Percentiles rank a stretch among this genome's conserved stretches.
Evolutionary conservation across 2,888 invertebrate species (phyloP).

Genomic region (Leptopilina myrica): DNA sequence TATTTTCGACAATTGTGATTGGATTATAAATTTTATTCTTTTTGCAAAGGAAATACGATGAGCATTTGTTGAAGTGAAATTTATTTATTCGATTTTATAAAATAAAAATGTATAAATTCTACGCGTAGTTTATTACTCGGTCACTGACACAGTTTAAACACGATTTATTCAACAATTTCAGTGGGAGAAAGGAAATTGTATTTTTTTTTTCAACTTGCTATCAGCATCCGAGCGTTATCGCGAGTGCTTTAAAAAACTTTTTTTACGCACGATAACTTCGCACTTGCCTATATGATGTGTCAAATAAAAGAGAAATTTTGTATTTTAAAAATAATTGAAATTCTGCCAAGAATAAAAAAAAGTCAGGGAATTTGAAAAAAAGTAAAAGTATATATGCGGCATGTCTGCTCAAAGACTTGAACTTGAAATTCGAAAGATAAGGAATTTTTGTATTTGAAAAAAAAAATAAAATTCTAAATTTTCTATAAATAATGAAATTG

Average conservation of each 20-base stretch:
- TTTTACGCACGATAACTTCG: constrained; percentile 8
- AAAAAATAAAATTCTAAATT: too few relatives aligned
- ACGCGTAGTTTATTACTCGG: constrained; percentile 25
- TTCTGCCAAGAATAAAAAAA: too few relatives aligned
- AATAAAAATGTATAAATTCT: background rate
- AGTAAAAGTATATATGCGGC: too few relatives aligned
- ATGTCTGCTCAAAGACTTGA: too few relatives aligned
- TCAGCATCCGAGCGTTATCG: constrained; percentile 28
- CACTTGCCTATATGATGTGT: background rate
- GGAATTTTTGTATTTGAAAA: too few relatives aligned
- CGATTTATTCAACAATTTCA: background rate
- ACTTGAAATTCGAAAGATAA: too few relatives aligned
- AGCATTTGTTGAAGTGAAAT: background rate
- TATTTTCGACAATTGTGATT: background rate
- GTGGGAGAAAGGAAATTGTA: constrained; percentile 31
- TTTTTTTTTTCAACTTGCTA: constrained; percentile 24
- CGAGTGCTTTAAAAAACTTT: constrained; percentile 17
- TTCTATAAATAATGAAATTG: too few relatives aligned
- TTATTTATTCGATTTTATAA: background rate
- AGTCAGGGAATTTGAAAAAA: too few relatives aligned
- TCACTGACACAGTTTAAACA: constrained; percentile 28
- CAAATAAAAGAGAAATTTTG: too few relatives aligned
- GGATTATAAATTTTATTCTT: background rate
- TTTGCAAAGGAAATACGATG: too few relatives aligned
- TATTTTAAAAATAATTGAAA: too few relatives aligned